A percentile compares a stretch with the other conserved stretches of the same genome.
phyloP scores from a whole-genome alignment of 2,113 vertebrate genomes.

The Eubucco bourcierii region DNA sequence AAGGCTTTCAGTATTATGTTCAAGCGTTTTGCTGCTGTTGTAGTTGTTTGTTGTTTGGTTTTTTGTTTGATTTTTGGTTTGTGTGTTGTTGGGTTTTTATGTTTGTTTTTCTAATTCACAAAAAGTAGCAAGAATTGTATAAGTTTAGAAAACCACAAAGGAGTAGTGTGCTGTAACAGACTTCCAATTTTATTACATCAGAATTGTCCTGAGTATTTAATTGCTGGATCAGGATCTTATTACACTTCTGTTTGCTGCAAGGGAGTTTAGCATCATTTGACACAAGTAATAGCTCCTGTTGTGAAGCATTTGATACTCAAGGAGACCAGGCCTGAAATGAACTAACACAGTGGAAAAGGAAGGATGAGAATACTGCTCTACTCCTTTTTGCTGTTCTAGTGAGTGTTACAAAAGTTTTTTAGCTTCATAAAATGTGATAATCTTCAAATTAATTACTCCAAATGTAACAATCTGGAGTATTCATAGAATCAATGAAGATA shows the following conservation, averaged over 20 bases:
- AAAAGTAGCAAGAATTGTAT: background rate
- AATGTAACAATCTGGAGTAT: background rate
- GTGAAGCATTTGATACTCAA: background rate
- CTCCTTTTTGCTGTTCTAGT: background rate
- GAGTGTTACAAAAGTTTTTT: background rate
- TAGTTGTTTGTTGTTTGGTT: background rate
- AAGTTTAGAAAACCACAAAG: background rate
- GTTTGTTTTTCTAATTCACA: background rate
- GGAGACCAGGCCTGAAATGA: fast-evolving
- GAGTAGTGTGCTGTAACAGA: background rate
- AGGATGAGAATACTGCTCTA: background rate
- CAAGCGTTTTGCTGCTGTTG: fast-evolving
- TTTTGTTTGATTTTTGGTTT: background rate
- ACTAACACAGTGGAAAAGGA: background rate
- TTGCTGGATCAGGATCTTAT: background rate
- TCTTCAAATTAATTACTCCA: background rate
- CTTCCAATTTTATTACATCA: background rate
- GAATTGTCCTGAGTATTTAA: background rate
- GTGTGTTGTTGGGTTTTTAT: background rate
- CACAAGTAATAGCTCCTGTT: background rate
- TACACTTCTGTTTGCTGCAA: background rate
- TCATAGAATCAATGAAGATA: background rate
- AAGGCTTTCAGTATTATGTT: background rate
- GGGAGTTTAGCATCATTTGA: background rate
- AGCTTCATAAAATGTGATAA: background rate